Evolutionary conservation across 1,140 invertebrate genomes (phyloP), one percentile per base, ranked within the genome.

Genomic region (Thaumatotibia leucotreta): DNA sequence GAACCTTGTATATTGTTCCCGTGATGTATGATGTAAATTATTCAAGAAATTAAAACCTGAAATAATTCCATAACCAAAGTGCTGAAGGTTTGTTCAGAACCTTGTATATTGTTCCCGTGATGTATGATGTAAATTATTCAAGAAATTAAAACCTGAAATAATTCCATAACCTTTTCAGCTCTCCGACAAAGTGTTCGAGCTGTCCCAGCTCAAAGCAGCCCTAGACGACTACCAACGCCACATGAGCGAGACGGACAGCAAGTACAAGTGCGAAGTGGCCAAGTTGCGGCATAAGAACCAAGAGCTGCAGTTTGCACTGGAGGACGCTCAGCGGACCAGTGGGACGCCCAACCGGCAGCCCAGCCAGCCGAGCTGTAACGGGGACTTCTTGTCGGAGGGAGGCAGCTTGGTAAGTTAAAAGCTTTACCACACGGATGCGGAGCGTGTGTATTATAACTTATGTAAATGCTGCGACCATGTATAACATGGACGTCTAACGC

Each of bases 121-220:
- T n/a, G n/a, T n/a, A n/a, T n/a, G n/a, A n/a, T n/a, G n/a, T n/a
- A n/a, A n/a, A n/a, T n/a, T n/a, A n/a, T n/a, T n/a, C n/a, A n/a
- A n/a, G n/a, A n/a, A n/a, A n/a, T n/a, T n/a, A n/a, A n/a, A 29
- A 6, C 27, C 27, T 29, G 6, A 6, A 2, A 29, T 29, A 29
- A 4, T 29, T 29, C 2, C 27, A 29, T 29, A 2, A 29, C 27
- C 6, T 9, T 20, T 45, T 8, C 84, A 96, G 93, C 93, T 96
- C 73, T 93, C 94, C 72, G 95, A 96, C 75, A 96, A 95, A 84
- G 94, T 95, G 63, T 93, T 93, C 65, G 95, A 96, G 87, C 91
- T 96, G 63, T 92, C 93, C 67, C 92, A 93, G 69, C 89, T 95
- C 23, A 93, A 92, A 64, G 93, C 95, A 10, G 92, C 93, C 63